Conservation (phyloP, 2,888 invertebrate species). For the Atrina japonica region DNA sequence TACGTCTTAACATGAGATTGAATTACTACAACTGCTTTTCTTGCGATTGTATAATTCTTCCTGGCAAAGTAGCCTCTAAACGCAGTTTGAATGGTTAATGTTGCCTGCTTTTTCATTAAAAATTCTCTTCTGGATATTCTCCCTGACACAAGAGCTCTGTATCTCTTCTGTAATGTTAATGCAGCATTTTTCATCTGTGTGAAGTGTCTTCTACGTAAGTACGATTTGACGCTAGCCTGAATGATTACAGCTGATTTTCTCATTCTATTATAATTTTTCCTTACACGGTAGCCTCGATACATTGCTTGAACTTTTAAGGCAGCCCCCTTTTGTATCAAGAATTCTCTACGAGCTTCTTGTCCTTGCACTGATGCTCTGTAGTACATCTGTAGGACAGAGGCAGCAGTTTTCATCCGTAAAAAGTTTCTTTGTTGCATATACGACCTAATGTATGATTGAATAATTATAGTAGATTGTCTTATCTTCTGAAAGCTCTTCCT, state of each 20-base stretch:
- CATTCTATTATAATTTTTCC: slow-evolving; percentile 10
- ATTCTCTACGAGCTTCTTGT: neutral
- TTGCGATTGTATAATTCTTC: neutral
- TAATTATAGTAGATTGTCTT: neutral
- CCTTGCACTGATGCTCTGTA: neutral
- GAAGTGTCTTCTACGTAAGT: neutral
- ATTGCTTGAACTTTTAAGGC: slow-evolving; percentile 7
- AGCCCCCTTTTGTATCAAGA: neutral
- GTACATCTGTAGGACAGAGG: slow-evolving; percentile 18
- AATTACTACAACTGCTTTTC: slow-evolving; percentile 12
- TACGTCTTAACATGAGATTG: slow-evolving; percentile 1
- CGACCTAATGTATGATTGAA: slow-evolving; percentile 12
- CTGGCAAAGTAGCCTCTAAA: slow-evolving; percentile 44
- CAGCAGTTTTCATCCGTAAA: slow-evolving; percentile 38
- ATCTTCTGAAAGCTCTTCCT: neutral
- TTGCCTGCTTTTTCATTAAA: neutral
- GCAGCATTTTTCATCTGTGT: slow-evolving; percentile 20
- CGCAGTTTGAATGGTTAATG: slow-evolving; percentile 45
- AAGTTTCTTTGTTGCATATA: slow-evolving; percentile 28
- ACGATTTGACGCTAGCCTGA: slow-evolving; percentile 22
- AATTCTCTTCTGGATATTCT: neutral
- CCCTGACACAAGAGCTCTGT: slow-evolving; percentile 1
- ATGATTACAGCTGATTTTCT: slow-evolving; percentile 12
- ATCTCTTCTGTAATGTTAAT: slow-evolving; percentile 20
- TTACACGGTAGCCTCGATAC: neutral